Percentiles rank a stretch among this genome's conserved stretches.
Conservation (phyloP, 2,888 invertebrate species). For the Resseliella maxima region DNA sequence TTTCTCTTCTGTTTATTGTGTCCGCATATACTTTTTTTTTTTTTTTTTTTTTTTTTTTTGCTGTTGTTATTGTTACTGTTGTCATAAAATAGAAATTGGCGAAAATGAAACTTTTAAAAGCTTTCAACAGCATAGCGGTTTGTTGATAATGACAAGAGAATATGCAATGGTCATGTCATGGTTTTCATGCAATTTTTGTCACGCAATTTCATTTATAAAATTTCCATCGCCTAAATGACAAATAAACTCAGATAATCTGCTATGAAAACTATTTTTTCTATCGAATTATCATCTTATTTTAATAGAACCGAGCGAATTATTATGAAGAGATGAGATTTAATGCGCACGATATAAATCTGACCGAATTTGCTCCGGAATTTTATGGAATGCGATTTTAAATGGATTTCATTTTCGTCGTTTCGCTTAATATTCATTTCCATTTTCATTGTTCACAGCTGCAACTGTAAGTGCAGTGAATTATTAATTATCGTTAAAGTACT, state of each 20-base stretch:
- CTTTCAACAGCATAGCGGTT: background rate
- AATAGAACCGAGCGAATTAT: background rate
- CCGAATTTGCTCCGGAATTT: background rate
- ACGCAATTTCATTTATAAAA: background rate
- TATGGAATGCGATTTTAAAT: background rate
- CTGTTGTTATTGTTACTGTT: no score
- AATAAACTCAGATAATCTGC: slow-evolving; percentile 28
- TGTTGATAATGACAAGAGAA: background rate
- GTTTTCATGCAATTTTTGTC: background rate
- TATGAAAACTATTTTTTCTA: slow-evolving; percentile 15
- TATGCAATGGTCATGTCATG: background rate
- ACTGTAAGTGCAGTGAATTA: slow-evolving; percentile 21
- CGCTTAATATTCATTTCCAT: background rate
- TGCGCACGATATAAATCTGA: background rate
- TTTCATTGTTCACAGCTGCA: background rate
- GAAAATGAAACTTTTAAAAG: slow-evolving; percentile 15
- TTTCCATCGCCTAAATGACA: background rate
- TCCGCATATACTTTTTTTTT: background rate
- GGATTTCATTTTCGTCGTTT: slow-evolving; percentile 15
- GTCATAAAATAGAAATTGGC: background rate
- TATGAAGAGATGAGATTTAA: slow-evolving; percentile 20
- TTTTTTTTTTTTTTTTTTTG: background rate
- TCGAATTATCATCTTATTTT: background rate
- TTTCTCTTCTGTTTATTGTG: background rate
- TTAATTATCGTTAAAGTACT: slow-evolving; percentile 51